These are phyloP conservation scores for Agrotis exclamationis DNA, from an alignment of 2,888 invertebrate species.

Conservation along the genomic window DNA sequence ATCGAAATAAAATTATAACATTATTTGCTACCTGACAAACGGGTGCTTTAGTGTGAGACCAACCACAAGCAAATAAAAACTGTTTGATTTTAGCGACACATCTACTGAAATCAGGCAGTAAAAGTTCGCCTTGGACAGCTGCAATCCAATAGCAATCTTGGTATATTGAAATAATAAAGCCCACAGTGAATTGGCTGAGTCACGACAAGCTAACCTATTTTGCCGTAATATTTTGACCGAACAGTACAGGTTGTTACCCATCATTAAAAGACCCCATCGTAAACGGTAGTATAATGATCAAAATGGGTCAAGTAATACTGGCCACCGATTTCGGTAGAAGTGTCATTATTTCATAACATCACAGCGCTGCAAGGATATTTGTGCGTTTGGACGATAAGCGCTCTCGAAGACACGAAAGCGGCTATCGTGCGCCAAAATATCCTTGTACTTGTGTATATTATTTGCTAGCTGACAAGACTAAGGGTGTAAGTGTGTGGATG, in stretches of 20 bases:
- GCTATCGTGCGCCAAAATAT: not conserved
- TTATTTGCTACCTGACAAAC: slow-evolving; percentile 14
- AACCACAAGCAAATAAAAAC: not conserved
- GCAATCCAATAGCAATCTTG: not conserved
- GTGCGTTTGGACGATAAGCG: not conserved
- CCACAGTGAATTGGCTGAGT: not conserved
- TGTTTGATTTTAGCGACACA: slow-evolving; percentile 8
- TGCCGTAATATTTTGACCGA: not conserved
- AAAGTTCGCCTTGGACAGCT: too few relatives aligned
- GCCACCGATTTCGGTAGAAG: slow-evolving; percentile 2
- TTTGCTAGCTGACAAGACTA: slow-evolving; percentile 29
- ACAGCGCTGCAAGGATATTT: slow-evolving; percentile 1
- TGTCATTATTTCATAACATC: not conserved
- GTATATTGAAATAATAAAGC: not conserved
- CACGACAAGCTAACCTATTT: not conserved
- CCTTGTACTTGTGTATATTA: slow-evolving; percentile 19
- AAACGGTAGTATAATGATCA: too few relatives aligned
- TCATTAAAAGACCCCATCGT: too few relatives aligned
- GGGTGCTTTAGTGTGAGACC: not conserved
- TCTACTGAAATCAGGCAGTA: not conserved
- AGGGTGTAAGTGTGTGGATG: slow-evolving; percentile 24
- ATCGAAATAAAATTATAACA: too few relatives aligned
- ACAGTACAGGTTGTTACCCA: too few relatives aligned
- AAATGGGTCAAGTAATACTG: too few relatives aligned
- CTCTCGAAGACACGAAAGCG: not conserved